A percentile compares a stretch with the other conserved stretches of the same genome.
phyloP scores from a whole-genome alignment of 2,888 invertebrate genomes.

The Pristionchus fissidentatus region DNA sequence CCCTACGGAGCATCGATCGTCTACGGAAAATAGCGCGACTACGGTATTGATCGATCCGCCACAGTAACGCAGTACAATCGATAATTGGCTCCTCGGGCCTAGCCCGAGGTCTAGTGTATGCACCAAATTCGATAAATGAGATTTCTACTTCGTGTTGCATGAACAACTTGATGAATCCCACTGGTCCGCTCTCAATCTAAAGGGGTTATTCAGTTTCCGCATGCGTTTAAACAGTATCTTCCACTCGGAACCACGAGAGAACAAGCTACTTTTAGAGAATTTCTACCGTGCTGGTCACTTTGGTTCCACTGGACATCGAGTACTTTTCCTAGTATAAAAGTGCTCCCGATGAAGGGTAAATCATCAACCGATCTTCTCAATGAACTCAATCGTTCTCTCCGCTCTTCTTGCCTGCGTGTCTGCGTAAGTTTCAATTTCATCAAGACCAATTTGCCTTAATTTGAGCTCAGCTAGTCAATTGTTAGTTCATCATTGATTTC shows the following conservation, averaged over 20 bases:
- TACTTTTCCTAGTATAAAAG: conserved; percentile 6
- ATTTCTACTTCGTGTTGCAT: too few relatives aligned
- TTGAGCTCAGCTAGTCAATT: neutral
- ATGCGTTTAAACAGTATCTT: too few relatives aligned
- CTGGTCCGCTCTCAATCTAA: neutral
- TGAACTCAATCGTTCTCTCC: conserved; percentile 29
- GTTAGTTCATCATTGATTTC: neutral
- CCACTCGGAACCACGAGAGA: neutral
- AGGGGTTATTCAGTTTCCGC: neutral
- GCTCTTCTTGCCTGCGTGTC: conserved; percentile 9
- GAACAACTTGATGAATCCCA: too few relatives aligned
- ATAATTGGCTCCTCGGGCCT: too few relatives aligned
- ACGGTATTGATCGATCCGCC: too few relatives aligned
- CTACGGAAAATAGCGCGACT: neutral
- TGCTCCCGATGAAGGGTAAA: neutral
- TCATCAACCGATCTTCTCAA: conserved; percentile 3
- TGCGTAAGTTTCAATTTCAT: conserved; percentile 37
- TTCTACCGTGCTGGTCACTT: conserved; percentile 4
- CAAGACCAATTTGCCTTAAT: too few relatives aligned
- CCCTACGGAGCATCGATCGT: conserved; percentile 14
- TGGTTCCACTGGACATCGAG: conserved; percentile 24
- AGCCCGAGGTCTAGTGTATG: too few relatives aligned
- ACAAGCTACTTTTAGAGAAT: neutral
- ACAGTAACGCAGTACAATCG: too few relatives aligned
- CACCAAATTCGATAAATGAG: too few relatives aligned